Evolutionary conservation across 1,140 invertebrate species (phyloP).

Genomic region (Drosophila yakuba): DNA sequence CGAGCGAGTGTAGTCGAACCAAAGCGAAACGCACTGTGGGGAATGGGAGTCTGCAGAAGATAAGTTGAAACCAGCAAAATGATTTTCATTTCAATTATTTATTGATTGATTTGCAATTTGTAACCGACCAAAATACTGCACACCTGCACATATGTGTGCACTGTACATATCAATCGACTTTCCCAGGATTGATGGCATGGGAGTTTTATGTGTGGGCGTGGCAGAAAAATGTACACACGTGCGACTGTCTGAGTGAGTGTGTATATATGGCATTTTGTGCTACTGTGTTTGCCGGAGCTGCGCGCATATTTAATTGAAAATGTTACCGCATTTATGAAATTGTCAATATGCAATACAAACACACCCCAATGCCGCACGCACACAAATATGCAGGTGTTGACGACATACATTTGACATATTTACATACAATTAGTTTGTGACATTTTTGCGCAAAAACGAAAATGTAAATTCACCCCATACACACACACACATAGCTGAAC

Average conservation of each 20-base stretch:
- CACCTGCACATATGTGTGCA: conserved; percentile 62
- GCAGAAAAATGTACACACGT: conserved; percentile 16
- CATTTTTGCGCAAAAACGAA: conserved; percentile 59
- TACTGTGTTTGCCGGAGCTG: conserved; percentile 72
- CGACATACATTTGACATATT: conserved; percentile 79
- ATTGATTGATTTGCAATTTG: conserved; percentile 83
- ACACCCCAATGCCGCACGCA: conserved; percentile 26
- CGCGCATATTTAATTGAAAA: conserved; percentile 83
- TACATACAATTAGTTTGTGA: conserved; percentile 81
- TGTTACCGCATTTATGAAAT: conserved; percentile 83
- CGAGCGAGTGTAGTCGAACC: conserved; percentile 45
- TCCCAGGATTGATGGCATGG: conserved; percentile 56
- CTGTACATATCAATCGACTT: conserved; percentile 73
- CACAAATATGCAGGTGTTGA: conserved; percentile 65
- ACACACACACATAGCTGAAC: conserved; percentile 3
- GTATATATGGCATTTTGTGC: conserved; percentile 49
- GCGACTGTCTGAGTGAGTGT: conserved; percentile 2
- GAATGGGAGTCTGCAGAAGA: conserved; percentile 43
- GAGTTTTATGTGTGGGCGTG: conserved; percentile 16
- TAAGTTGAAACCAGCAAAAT: conserved; percentile 82
- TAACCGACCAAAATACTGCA: conserved; percentile 81
- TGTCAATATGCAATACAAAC: conserved; percentile 80
- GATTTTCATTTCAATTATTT: conserved; percentile 83
- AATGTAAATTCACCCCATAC: conserved; percentile 60
- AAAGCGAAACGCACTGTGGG: conserved; percentile 36